Conservation (phyloP, 1,140 invertebrate genomes). For the Contarinia nasturtii region DNA sequence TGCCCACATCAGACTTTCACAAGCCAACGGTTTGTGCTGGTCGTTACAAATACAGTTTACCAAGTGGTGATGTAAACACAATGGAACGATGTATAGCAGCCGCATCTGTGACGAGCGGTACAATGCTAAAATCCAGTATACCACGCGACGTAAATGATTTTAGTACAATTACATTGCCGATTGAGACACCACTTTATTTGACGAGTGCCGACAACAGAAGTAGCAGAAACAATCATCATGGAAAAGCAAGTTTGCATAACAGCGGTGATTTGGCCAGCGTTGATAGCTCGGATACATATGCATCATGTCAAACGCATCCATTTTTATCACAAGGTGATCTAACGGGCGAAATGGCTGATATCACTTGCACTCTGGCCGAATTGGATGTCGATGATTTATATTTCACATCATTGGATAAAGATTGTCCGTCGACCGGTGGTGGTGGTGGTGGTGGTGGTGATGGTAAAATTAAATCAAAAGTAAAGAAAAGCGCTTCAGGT, state of each 20-base stretch:
- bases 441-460: slow-evolving; percentile 12
- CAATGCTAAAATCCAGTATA: slow-evolving; percentile 2
- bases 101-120: slow-evolving; percentile 2
- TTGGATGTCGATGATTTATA: slow-evolving; percentile 63
- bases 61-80: slow-evolving; percentile 52
- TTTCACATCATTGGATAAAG: slow-evolving; percentile 70
- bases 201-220: slow-evolving; percentile 8
- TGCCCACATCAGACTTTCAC: slow-evolving; percentile 55
- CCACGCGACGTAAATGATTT: slow-evolving; percentile 1
- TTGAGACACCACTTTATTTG: slow-evolving; percentile 14
- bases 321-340: slow-evolving; percentile 70
- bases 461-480: slow-evolving; percentile 20
- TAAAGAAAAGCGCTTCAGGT: slow-evolving; percentile 61
- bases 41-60: too few species aligned
- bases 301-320: slow-evolving; percentile 87
- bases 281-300: slow-evolving; percentile 81
- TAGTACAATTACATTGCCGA: slow-evolving; percentile 19
- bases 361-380: slow-evolving; percentile 21
- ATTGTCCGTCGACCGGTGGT: slow-evolving; percentile 9
- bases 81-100: slow-evolving; percentile 36
- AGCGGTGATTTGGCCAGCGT: slow-evolving; percentile 49
- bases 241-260: slow-evolving; percentile 23
- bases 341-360: slow-evolving; percentile 41
- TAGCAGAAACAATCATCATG: slow-evolving; percentile 6
- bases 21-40: not conserved